phyloP scores from a whole-genome alignment of 2,888 invertebrate genomes.

The Prosopocoilus inquinatus region DNA sequence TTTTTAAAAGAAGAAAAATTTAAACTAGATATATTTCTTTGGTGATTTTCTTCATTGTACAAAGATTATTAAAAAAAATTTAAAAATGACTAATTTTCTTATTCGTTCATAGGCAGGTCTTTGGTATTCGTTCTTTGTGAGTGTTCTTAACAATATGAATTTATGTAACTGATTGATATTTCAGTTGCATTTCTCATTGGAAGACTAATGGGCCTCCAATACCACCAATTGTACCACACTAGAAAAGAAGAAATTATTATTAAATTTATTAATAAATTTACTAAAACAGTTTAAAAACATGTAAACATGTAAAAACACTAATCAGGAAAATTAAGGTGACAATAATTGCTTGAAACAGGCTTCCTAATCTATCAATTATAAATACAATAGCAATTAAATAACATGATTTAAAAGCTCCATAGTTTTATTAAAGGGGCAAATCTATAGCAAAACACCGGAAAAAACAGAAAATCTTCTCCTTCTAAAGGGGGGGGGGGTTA shows the following conservation, averaged over 20 bases:
- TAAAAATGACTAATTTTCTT: slow-evolving; percentile 2
- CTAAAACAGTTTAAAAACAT: background rate
- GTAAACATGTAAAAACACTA: slow-evolving; percentile 19
- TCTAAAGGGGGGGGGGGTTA: too few relatives aligned
- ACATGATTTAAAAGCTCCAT: too few relatives aligned
- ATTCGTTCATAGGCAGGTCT: slow-evolving; percentile 14
- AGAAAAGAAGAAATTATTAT: slow-evolving; percentile 45
- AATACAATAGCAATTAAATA: too few relatives aligned
- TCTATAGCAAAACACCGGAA: too few relatives aligned
- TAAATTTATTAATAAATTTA: background rate
- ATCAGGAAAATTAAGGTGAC: too few relatives aligned
- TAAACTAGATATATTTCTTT: background rate
- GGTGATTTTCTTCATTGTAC: background rate
- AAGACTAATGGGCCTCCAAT: slow-evolving; percentile 70
- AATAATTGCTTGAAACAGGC: too few relatives aligned
- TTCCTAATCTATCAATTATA: too few relatives aligned
- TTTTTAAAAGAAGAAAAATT: background rate
- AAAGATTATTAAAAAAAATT: background rate
- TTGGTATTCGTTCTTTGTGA: slow-evolving; percentile 13
- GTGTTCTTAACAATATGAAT: slow-evolving; percentile 64
- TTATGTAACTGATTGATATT: slow-evolving; percentile 65
- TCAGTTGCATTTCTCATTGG: slow-evolving; percentile 60
- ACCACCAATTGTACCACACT: slow-evolving; percentile 87
- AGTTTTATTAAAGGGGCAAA: too few relatives aligned
- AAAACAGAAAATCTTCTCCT: too few relatives aligned